Base-by-base conservation (phyloP, 2,888 invertebrate genomes). In the Muschampia plurimacula region DNA sequence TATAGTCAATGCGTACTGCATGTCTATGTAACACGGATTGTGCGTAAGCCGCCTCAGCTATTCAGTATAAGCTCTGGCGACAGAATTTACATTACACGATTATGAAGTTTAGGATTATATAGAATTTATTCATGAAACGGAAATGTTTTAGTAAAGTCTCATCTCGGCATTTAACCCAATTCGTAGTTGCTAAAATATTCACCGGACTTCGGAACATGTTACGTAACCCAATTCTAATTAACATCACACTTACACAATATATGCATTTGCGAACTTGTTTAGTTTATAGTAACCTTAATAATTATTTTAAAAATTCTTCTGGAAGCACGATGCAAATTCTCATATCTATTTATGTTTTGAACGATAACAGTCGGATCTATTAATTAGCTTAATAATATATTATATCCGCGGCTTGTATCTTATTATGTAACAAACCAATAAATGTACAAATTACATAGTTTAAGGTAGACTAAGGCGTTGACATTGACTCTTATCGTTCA, bases 1-100 rank as follows among this genome's bases (percentile, higher is more conserved):
- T 55, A 22, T 1, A 15, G 22, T n/a, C 6, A 13, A 36, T n/a
- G 13, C 36, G 32, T 60, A 41, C 15, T 41, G 13, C 13, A 15
- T 41, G 39, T 5, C n/a, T 62, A 2, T 0, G 3, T 12, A 22
- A 41, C 12, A 41, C 2, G 41, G 22, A 10, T 67, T 44, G 57
- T n/a, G 59, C 10, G 59, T 67, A 59, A 41, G 41, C 28, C 2
- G 13, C 57, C 41, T 59, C 59, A 67, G 57, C 44, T 57, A 44
- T 59, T 44, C 44, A 36, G 39, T 9, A 15, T 41, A 64, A 44
- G 10, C 64, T 46, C n/a, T 41, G 28, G 41, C 2, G 44, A 52
- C 57, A 10, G 57, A 55, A 67, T 55, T 67, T 67, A 57, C 67
- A 67, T 66, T 55, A 66, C 39, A 39, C 41, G 57, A 67, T 57